These are phyloP conservation scores for Rhopalosiphum padi DNA, from an alignment of 1,140 invertebrate species.

Conservation along the genomic window DNA sequence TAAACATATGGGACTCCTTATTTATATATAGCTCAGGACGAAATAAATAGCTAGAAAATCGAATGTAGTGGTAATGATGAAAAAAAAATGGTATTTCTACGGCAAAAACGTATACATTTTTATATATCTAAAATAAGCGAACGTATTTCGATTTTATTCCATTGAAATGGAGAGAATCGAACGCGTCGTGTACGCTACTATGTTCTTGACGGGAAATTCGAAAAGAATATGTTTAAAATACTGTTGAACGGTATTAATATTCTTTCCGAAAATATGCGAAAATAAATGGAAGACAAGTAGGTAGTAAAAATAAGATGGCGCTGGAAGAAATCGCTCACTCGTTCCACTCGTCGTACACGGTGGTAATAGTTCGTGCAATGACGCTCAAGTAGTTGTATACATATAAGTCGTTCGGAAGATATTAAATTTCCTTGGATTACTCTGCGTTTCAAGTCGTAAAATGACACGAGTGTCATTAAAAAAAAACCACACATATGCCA, in stretches of 20 bases:
- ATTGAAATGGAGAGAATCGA: not conserved
- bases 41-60: constrained; percentile 10
- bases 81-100: constrained; percentile 13
- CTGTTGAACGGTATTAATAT: constrained; percentile 10
- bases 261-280: not conserved
- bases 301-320: not conserved
- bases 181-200: not conserved
- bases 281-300: not conserved
- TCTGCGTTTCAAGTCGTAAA: not conserved
- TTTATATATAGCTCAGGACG: not conserved
- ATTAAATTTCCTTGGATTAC: constrained; percentile 10
- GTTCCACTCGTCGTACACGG: not conserved
- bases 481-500: constrained; percentile 19
- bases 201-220: constrained; percentile 9
- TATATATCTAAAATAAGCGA: constrained; percentile 10
- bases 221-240: not conserved
- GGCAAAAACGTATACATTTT: not conserved
- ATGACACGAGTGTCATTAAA: constrained; percentile 23
- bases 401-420: not conserved
- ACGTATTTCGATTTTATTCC: not conserved
- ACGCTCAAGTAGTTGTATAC: constrained; percentile 30
- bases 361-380: constrained; percentile 18
- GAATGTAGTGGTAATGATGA: constrained; percentile 16
- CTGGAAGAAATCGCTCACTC: constrained; percentile 10
- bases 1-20: constrained; percentile 2